Evolutionary conservation across 2,113 vertebrate genomes (phyloP).

Genomic region (Poeciliopsis retropinna): DNA sequence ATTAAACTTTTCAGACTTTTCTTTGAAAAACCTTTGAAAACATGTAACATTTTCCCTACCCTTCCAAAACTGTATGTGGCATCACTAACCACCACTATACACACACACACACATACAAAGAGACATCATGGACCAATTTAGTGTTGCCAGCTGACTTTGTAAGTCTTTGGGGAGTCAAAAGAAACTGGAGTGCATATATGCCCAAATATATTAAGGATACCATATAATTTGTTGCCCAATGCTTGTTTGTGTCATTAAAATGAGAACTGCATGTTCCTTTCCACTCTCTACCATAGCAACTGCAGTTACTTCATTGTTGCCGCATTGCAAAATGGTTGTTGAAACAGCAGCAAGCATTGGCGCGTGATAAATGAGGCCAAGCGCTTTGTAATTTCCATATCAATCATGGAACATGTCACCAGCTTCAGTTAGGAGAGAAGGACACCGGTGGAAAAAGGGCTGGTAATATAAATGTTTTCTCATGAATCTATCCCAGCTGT

Average conservation of each 20-base stretch:
- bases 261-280: conserved; percentile 53
- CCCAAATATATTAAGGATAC: conserved; percentile 20
- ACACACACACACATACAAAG: too few species aligned
- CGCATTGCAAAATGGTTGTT: conserved; percentile 66
- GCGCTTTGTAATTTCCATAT: conserved; percentile 69
- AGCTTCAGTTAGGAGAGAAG: conserved; percentile 37
- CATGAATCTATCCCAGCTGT: conserved; percentile 17
- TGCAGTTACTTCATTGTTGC: conserved; percentile 62
- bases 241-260: conserved; percentile 46
- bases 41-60: too few species aligned
- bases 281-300: conserved; percentile 46
- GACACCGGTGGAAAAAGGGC: conserved; percentile 7
- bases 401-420: conserved; percentile 60
- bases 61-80: too few species aligned
- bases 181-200: neutral
- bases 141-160: neutral
- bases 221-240: conserved; percentile 4
- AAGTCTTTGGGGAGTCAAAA: neutral
- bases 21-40: too few species aligned
- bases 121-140: neutral
- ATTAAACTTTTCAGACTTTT: neutral
- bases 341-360: conserved; percentile 53
- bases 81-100: too few species aligned
- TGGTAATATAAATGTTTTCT: conserved; percentile 27
- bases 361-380: conserved; percentile 64